Conservation (phyloP, 2,797 vertebrate species). For the Parambassis ranga region DNA sequence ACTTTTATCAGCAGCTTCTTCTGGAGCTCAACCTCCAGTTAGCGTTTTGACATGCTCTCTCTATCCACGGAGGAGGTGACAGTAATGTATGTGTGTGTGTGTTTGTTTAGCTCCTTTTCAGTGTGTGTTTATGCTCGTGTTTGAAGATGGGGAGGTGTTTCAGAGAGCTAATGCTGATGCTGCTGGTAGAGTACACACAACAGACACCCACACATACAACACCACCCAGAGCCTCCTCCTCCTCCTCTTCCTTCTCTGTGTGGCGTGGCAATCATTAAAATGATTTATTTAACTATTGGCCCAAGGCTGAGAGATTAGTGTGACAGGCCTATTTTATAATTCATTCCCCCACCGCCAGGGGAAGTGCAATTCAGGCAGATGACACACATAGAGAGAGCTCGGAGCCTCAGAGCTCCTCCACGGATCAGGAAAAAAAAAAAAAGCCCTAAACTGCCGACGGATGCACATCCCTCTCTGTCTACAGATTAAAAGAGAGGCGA, state of each 20-base stretch:
- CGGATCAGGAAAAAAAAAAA: constrained; percentile 22
- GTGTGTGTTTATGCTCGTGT: constrained; percentile 59
- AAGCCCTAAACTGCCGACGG: constrained; percentile 61
- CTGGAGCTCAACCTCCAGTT: constrained; percentile 50
- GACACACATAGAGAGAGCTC: constrained; percentile 70
- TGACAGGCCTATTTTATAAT: constrained; percentile 82
- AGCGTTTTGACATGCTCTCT: constrained; percentile 47
- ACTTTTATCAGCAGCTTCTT: constrained; percentile 61
- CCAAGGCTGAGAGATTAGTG: constrained; percentile 78
- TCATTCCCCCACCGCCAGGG: constrained; percentile 76
- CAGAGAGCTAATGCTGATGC: constrained; percentile 33
- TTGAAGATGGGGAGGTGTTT: constrained; percentile 48
- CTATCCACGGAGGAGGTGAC: constrained; percentile 53
- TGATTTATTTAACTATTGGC: constrained; percentile 82
- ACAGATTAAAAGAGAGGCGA: constrained; percentile 69
- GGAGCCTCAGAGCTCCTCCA: constrained; percentile 52
- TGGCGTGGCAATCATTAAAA: constrained; percentile 78
- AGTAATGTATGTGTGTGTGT: constrained; percentile 30
- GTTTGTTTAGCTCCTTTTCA: constrained; percentile 32
- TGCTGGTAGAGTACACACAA: constrained; percentile 54
- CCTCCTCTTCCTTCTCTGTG: constrained; percentile 41
- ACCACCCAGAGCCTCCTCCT: constrained; percentile 62
- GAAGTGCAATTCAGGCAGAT: constrained; percentile 74
- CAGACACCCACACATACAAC: constrained; percentile 54
- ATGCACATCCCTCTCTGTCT: constrained; percentile 68